Percentiles rank a stretch among this genome's conserved stretches.
Conservation (phyloP, 2,797 vertebrate genomes). For the Graptemys geographica region DNA sequence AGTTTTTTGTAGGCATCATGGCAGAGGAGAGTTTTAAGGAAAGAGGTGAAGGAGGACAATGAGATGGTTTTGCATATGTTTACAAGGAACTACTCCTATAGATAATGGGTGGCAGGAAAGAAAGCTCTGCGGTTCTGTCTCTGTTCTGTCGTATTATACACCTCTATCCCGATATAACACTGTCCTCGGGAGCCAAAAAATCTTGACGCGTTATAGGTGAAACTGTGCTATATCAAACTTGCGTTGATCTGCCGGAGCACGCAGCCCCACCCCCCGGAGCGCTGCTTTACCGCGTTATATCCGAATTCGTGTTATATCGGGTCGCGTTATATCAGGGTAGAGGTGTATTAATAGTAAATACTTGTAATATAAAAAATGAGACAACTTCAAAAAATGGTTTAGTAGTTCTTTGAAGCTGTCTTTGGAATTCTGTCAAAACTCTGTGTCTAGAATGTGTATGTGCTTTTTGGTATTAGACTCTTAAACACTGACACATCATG, state of each 20-base stretch:
- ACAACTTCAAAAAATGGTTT: not conserved
- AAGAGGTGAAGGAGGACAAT: not conserved
- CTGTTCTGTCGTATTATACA: not conserved
- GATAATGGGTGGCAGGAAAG: not conserved
- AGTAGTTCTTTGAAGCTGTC: not conserved
- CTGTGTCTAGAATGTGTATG: not conserved
- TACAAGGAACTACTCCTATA: not conserved
- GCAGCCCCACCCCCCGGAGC: too few species aligned
- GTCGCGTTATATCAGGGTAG: too few species aligned
- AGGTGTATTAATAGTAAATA: not conserved
- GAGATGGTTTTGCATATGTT: fast-evolving
- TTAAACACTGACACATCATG: not conserved
- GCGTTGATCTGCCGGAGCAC: too few species aligned
- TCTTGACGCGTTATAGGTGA: too few species aligned
- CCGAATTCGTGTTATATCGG: too few species aligned
- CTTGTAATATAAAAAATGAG: not conserved
- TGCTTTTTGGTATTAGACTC: not conserved
- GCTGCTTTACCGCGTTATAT: too few species aligned
- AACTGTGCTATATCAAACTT: too few species aligned
- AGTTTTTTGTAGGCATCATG: not conserved
- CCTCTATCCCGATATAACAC: too few species aligned
- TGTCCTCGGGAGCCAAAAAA: too few species aligned
- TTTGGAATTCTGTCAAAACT: not conserved
- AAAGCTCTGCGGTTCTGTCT: not conserved
- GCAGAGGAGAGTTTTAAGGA: not conserved